Base-by-base conservation (phyloP, 2,888 invertebrate genomes). In the Noctuana brunneofusca region DNA sequence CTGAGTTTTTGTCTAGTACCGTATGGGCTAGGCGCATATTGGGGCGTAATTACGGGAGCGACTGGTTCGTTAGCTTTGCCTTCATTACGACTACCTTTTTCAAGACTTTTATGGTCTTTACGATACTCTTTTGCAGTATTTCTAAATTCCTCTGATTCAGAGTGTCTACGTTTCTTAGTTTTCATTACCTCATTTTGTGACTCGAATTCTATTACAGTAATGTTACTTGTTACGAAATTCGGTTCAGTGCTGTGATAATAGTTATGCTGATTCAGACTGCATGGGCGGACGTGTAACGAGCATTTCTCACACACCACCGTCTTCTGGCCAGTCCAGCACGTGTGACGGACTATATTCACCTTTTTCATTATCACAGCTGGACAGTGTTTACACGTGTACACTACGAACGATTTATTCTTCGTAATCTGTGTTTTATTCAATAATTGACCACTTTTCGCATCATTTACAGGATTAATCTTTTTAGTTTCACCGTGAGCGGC, bases 381-480 rank as follows among this genome's bases (percentile, higher is more conserved):
- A n/a, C 71, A 71, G 6, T 48, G 43, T 11, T 20, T 58, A 38
- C 69, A 71, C 11, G 54, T 54, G 48, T 69, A 65, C n/a, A 66
- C 30, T 3, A 43, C 35, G 14, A 46, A 63, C 14, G 38, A 3
- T 14, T 32, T 52, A 18, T n/a, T 43, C 9, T 35, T 9, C 16
- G 24, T 14, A 38, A 9, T 9, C 8, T 3, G 14, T 38, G 38
- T 2, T 38, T 14, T 14, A 14, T 14, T 12, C 38, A n/a, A 3
- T n/a, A 32, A 1, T 14, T 35, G 11, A n/a, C 1, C 53, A 16
- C n/a, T 22, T 20, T 5, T 35, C 3, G n/a, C 9, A 14, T 16
- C 2, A 1, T 46, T 46, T 22, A 11, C 6, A 3, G 9, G 46
- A 22, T 6, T 22, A 12, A 20, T 46, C 11, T 20, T 22, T 20